phyloP scores from a whole-genome alignment of 2,797 vertebrate species.

The Pelochelys cantorii region DNA sequence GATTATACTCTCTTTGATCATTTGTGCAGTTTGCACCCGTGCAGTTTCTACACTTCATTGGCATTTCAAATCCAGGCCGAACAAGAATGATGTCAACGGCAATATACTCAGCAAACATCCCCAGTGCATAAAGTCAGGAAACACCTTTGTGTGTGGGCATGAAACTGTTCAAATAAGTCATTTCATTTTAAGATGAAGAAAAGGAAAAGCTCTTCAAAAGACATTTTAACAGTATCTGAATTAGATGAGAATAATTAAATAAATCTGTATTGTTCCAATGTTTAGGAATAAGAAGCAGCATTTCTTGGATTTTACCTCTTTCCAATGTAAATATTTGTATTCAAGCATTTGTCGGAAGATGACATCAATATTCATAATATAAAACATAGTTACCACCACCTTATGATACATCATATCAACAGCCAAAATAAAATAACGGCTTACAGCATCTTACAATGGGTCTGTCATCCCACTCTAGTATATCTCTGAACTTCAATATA shows the following conservation, averaged over 20 bases:
- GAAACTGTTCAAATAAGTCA: neutral
- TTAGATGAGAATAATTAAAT: neutral
- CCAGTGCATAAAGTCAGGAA: neutral
- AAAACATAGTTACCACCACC: constrained; percentile 14
- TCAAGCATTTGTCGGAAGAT: constrained; percentile 4
- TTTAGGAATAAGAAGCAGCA: neutral
- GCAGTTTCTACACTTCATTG: neutral
- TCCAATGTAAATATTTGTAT: neutral
- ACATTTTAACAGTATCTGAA: neutral
- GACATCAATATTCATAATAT: constrained; percentile 10
- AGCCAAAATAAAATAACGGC: constrained; percentile 30
- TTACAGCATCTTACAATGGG: constrained; percentile 11
- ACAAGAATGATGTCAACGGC: neutral
- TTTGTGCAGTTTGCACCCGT: neutral
- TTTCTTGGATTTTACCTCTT: neutral
- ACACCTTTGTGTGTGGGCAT: neutral
- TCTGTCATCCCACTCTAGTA: rapidly evolving
- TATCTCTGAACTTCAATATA: constrained; percentile 25
- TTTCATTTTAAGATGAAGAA: neutral
- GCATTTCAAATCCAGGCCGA: neutral
- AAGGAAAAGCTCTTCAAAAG: constrained; percentile 1
- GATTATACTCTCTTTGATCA: neutral
- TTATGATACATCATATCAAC: neutral
- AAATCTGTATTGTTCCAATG: neutral
- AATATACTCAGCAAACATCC: neutral